A percentile compares a stretch with the other conserved stretches of the same genome.
Evolutionary conservation across 2,888 invertebrate species (phyloP).

Genomic region (Torymus texanus): DNA sequence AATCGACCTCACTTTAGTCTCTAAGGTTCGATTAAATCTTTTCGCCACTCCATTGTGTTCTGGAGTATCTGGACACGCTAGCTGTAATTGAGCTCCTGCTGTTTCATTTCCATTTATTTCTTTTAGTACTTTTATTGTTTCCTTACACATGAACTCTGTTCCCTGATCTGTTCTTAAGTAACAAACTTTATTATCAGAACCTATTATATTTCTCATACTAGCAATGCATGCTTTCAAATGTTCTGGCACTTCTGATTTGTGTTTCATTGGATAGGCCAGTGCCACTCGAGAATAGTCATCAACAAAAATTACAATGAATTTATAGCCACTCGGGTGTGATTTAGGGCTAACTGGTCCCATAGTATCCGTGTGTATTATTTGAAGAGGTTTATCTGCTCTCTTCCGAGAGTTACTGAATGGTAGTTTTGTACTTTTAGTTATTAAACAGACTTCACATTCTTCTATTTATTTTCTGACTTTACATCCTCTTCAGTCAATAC

Average conservation of each 20-base stretch:
- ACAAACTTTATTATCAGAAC: neutral
- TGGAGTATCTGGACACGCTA: neutral
- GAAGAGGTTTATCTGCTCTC: neutral
- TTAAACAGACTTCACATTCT: neutral
- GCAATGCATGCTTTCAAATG: neutral
- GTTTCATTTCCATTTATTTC: no score
- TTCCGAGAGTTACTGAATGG: neutral
- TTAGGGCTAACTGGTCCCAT: constrained; percentile 6
- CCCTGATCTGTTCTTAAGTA: no score
- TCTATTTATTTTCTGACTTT: neutral
- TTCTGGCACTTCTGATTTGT: constrained; percentile 8
- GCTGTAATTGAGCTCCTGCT: neutral
- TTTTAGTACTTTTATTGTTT: no score
- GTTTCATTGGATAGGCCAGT: neutral
- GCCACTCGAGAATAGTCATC: constrained; percentile 2
- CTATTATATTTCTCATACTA: neutral
- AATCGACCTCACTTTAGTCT: constrained; percentile 47
- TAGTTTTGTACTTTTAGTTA: neutral
- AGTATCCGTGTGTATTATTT: neutral
- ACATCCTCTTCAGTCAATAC: neutral
- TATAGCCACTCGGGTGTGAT: neutral
- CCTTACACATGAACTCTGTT: no score
- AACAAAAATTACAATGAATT: neutral
- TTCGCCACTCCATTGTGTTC: no score
- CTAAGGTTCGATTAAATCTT: neutral